Evolutionary conservation across 1,140 invertebrate species (phyloP).

Genomic region (Leptinotarsa defecta): DNA sequence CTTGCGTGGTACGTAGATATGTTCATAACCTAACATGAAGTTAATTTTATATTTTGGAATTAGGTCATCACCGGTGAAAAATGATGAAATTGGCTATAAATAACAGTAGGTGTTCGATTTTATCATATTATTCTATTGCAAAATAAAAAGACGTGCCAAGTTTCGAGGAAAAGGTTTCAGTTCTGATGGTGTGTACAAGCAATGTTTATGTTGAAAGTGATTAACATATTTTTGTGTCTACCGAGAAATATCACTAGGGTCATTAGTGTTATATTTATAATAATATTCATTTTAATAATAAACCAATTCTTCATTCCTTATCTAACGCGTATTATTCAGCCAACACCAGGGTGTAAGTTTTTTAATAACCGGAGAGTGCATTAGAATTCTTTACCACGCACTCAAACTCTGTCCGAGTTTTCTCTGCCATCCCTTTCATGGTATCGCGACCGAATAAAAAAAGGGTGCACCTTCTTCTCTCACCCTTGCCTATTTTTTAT

Average conservation of each 20-base stretch:
- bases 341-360: neutral
- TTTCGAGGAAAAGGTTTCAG: no score
- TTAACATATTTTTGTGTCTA: no score
- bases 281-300: neutral
- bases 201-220: no score
- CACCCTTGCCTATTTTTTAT: conserved; percentile 23
- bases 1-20: no score
- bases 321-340: neutral
- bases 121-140: no score
- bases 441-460: conserved; percentile 21
- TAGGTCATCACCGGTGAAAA: no score
- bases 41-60: no score
- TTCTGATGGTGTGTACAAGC: no score
- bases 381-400: conserved; percentile 6
- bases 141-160: no score
- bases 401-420: neutral
- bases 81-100: no score
- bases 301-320: neutral
- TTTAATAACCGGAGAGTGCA: neutral
- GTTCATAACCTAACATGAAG: no score
- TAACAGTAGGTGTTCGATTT: no score
- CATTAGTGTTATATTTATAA: neutral
- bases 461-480: conserved; percentile 26
- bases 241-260: neutral
- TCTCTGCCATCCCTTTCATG: conserved; percentile 18